A percentile compares a stretch with the other conserved stretches of the same genome.
These are phyloP conservation scores for Phasianus colchicus DNA, from an alignment of 2,113 vertebrate genomes.

Conservation along the genomic window DNA sequence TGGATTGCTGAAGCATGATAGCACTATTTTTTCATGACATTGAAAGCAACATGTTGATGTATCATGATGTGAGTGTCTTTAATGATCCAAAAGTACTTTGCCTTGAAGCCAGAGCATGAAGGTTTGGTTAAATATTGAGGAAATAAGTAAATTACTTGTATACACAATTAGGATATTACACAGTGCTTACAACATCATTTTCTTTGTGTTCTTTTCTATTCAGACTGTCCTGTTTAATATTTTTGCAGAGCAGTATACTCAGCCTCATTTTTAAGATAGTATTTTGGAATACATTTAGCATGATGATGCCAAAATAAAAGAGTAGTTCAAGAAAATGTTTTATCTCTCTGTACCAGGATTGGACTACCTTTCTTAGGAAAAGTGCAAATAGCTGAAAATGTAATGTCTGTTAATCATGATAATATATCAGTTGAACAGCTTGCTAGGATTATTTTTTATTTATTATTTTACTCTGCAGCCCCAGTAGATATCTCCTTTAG, in stretches of 20 bases:
- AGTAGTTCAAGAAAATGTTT: constrained; percentile 37
- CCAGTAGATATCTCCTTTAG: neutral
- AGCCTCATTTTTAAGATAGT: constrained; percentile 31
- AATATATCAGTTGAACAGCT: constrained; percentile 42
- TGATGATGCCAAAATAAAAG: constrained; percentile 46
- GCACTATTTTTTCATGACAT: neutral
- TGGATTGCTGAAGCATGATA: neutral
- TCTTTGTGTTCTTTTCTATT: neutral
- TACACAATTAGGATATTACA: neutral
- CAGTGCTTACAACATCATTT: neutral
- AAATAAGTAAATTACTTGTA: constrained; percentile 32
- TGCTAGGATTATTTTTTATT: constrained; percentile 4
- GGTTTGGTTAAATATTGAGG: neutral
- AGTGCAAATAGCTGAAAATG: constrained; percentile 42
- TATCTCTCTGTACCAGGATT: constrained; percentile 62
- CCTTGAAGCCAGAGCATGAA: neutral
- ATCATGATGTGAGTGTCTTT: neutral
- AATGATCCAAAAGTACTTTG: neutral
- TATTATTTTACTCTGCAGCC: constrained; percentile 24
- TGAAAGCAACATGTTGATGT: constrained; percentile 3
- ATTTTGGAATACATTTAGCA: constrained; percentile 29
- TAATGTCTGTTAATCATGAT: constrained; percentile 47
- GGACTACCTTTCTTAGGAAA: constrained; percentile 52
- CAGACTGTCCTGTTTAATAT: constrained; percentile 17
- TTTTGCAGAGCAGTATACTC: constrained; percentile 9